phyloP scores from a whole-genome alignment of 2,113 vertebrate species.

The Pleuronectes platessa region DNA sequence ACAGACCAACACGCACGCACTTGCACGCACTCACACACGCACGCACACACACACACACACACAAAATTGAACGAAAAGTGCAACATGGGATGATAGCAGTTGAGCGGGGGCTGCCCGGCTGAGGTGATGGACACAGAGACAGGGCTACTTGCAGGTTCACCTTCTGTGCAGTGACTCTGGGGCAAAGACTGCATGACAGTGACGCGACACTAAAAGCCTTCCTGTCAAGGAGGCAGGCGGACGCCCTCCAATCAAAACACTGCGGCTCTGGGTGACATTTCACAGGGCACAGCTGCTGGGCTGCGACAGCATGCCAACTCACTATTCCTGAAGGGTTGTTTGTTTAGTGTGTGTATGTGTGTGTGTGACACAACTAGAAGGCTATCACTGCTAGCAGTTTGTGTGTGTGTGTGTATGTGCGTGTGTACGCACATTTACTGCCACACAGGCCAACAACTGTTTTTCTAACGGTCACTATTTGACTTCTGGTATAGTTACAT shows the following conservation, averaged over 20 bases:
- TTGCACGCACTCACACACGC: neutral
- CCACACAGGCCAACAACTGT: slow-evolving; percentile 9
- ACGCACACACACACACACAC: neutral
- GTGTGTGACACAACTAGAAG: slow-evolving; percentile 44
- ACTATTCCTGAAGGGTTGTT: slow-evolving; percentile 80
- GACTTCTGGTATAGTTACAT: slow-evolving; percentile 41
- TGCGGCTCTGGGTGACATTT: slow-evolving; percentile 79
- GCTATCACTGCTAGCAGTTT: slow-evolving; percentile 37
- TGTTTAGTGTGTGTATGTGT: slow-evolving; percentile 65
- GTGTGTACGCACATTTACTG: slow-evolving; percentile 18
- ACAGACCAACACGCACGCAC: slow-evolving; percentile 21
- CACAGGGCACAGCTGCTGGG: slow-evolving; percentile 82
- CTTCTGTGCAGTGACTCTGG: slow-evolving; percentile 78
- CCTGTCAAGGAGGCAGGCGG: slow-evolving; percentile 76
- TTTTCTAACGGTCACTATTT: slow-evolving; percentile 58
- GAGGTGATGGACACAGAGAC: slow-evolving; percentile 72
- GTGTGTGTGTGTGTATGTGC: slow-evolving; percentile 37
- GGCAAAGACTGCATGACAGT: slow-evolving; percentile 80
- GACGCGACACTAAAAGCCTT: slow-evolving; percentile 80
- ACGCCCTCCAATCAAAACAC: slow-evolving; percentile 80
- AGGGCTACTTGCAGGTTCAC: slow-evolving; percentile 66
- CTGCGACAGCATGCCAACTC: slow-evolving; percentile 78
- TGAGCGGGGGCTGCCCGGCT: slow-evolving; percentile 21
- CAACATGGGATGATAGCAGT: slow-evolving; percentile 40
- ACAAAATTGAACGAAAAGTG: slow-evolving; percentile 7